Evolutionary conservation across 2,888 invertebrate species (phyloP).

Genomic region (Taphrorychus bicolor): DNA sequence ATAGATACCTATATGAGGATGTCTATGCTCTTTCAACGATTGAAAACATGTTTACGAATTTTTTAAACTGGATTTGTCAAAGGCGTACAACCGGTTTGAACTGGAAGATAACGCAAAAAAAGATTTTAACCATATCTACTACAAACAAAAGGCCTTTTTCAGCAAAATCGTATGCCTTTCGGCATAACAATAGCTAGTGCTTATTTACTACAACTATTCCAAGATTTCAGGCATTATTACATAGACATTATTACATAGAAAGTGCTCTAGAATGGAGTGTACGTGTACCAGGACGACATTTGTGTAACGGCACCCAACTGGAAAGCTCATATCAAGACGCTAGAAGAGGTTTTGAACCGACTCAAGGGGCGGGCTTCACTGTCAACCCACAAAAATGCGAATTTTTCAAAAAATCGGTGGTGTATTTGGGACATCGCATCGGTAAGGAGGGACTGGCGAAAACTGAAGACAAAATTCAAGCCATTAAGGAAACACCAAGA

Average conservation of each 20-base stretch:
- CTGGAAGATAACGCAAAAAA: conserved; percentile 45
- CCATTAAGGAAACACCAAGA: neutral
- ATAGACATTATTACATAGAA: too few species aligned
- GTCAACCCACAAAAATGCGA: too few species aligned
- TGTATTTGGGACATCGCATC: too few species aligned
- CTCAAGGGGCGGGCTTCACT: too few species aligned
- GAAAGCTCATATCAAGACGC: neutral
- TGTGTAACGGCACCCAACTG: neutral
- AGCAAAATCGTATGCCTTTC: conserved; percentile 50
- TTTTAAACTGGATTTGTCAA: conserved; percentile 46
- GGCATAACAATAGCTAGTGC: conserved; percentile 45
- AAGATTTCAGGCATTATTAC: too few species aligned
- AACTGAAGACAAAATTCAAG: neutral
- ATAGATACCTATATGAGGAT: conserved; percentile 5
- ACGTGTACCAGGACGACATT: neutral
- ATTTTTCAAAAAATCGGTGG: too few species aligned
- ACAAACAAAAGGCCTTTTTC: conserved; percentile 52
- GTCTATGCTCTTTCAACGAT: neutral
- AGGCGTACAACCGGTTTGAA: conserved; percentile 54
- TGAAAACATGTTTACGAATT: neutral
- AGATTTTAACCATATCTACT: conserved; percentile 51
- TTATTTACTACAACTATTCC: neutral
- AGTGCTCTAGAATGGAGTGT: too few species aligned
- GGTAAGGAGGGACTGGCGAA: too few species aligned
- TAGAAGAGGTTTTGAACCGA: neutral